Evolutionary conservation across 2,797 vertebrate species (phyloP).

Genomic region (Emydoidea blandingii): DNA sequence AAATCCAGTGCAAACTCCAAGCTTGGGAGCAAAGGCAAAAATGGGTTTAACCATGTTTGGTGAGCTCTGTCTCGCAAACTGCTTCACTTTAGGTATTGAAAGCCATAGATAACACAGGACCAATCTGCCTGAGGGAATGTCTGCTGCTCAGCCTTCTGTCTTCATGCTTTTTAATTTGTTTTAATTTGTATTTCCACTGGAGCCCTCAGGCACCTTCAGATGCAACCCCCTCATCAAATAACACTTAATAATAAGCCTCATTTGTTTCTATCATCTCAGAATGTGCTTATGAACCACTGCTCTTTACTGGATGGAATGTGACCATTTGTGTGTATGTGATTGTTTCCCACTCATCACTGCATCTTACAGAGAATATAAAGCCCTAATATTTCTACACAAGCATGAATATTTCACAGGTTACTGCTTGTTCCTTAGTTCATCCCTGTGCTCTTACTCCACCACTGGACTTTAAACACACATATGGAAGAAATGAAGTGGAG

Average conservation of each 20-base stretch:
- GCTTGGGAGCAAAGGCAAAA: background rate
- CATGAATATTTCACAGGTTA: background rate
- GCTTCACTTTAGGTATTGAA: fast-evolving
- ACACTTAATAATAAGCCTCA: fast-evolving
- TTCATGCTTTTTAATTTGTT: background rate
- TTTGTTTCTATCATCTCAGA: background rate
- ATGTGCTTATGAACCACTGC: background rate
- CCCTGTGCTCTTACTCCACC: background rate
- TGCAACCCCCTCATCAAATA: background rate
- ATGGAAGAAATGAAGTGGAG: fast-evolving
- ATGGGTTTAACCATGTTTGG: background rate
- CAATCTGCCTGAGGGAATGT: background rate
- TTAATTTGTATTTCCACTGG: background rate
- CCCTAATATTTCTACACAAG: background rate
- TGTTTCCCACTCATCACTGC: background rate
- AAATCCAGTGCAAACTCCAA: background rate
- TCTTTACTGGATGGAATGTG: background rate
- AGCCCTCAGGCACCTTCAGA: background rate
- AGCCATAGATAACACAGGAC: fast-evolving
- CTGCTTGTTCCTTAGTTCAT: background rate
- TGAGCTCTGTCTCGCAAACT: background rate
- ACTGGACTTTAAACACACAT: fast-evolving
- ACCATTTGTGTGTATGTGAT: background rate
- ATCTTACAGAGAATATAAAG: background rate
- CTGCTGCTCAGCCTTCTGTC: background rate